Conservation (phyloP, 1,140 invertebrate species). For the Macrostomum lignano region DNA sequence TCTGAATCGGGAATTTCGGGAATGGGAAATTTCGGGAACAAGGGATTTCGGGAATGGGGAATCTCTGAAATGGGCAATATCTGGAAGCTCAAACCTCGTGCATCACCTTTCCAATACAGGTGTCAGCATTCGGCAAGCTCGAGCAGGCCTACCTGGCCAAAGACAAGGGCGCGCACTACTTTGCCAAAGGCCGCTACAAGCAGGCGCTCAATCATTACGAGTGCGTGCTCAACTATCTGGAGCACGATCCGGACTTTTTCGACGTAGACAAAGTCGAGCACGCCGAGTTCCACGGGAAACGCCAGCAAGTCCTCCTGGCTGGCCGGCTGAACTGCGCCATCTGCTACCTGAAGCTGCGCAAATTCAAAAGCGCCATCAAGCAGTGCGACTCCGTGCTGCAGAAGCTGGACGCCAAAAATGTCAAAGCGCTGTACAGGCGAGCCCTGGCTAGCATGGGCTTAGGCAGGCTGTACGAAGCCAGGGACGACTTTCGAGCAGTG, state of each 20-base stretch:
- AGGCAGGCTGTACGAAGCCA: too few species aligned
- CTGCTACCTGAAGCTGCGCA: slow-evolving; percentile 50
- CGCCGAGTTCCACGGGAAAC: slow-evolving; percentile 29
- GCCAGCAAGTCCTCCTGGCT: slow-evolving; percentile 38
- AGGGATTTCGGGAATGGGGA: too few species aligned
- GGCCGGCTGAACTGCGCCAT: slow-evolving; percentile 53
- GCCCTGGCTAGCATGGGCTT: too few species aligned
- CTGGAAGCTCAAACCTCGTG: too few species aligned
- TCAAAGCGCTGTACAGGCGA: slow-evolving; percentile 61
- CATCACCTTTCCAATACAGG: too few species aligned
- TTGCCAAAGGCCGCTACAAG: slow-evolving; percentile 45
- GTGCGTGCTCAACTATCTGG: slow-evolving; percentile 36
- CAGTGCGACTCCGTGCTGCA: slow-evolving; percentile 41
- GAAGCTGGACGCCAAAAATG: slow-evolving; percentile 44
- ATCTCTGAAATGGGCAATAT: too few species aligned
- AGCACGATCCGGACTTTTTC: slow-evolving; percentile 26
- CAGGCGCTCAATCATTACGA: slow-evolving; percentile 64
- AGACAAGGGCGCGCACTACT: slow-evolving; percentile 64
- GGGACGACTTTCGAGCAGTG: too few species aligned
- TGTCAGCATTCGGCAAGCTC: slow-evolving; percentile 50
- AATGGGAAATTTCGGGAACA: too few species aligned
- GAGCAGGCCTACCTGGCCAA: slow-evolving; percentile 51
- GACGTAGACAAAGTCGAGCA: slow-evolving; percentile 11
- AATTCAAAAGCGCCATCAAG: slow-evolving; percentile 38
- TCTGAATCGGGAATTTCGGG: too few species aligned